Conservation (phyloP, 2,113 vertebrate species). For the Anas platyrhynchos region DNA sequence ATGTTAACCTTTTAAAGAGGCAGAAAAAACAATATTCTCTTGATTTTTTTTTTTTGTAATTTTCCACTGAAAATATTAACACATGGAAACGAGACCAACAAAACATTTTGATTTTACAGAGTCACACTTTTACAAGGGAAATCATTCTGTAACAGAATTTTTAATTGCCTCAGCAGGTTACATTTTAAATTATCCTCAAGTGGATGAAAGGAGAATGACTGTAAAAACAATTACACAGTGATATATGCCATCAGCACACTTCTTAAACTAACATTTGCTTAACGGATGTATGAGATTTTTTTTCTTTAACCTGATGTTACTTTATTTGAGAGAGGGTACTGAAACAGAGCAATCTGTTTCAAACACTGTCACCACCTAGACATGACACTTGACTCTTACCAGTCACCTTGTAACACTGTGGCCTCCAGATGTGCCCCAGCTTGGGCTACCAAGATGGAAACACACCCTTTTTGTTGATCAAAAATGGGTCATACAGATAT, state of each 20-base stretch:
- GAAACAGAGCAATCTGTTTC: background rate
- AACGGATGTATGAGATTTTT: background rate
- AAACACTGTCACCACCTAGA: background rate
- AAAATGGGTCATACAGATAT: background rate
- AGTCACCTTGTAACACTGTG: background rate
- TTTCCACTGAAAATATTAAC: background rate
- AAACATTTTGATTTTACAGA: background rate
- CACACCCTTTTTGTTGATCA: rapidly evolving
- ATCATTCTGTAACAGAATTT: background rate
- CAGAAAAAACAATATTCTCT: background rate
- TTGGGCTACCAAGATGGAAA: rapidly evolving
- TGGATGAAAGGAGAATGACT: background rate
- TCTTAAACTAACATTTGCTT: background rate
- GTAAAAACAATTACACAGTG: background rate
- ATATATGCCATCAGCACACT: background rate
- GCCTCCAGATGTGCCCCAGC: rapidly evolving
- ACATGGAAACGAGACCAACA: background rate
- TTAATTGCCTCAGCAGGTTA: background rate
- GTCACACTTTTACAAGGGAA: background rate
- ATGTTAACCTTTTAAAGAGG: background rate
- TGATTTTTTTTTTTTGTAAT: background rate
- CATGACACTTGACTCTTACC: background rate
- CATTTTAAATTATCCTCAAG: background rate
- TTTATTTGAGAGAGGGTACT: background rate
- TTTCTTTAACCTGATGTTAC: background rate